Evolutionary conservation across 92 coral and sea anemone genomes (phyloP).

Genomic region (Blastomussa wellsi): DNA sequence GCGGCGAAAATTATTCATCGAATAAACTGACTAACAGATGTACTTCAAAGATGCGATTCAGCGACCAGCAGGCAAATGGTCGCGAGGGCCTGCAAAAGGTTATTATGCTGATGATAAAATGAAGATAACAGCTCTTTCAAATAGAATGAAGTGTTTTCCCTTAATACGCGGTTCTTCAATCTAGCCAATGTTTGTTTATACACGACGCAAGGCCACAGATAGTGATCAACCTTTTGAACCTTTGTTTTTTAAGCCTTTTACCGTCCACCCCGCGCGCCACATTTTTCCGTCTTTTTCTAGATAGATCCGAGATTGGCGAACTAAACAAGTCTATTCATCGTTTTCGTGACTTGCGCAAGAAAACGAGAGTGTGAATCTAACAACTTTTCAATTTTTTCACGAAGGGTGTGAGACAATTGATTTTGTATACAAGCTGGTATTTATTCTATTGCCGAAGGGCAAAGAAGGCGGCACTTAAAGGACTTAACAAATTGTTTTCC

Average conservation of each 20-base stretch:
- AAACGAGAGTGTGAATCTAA: background rate
- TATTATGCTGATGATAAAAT: slow-evolving; percentile 32
- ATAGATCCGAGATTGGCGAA: slow-evolving; percentile 34
- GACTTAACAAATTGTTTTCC: slow-evolving; percentile 4
- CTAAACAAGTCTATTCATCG: background rate
- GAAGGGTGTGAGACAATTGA: background rate
- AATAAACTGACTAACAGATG: slow-evolving; percentile 24
- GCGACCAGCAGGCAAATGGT: slow-evolving; percentile 22
- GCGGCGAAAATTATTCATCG: slow-evolving; percentile 20
- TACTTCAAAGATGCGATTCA: slow-evolving; percentile 15
- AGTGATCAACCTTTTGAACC: slow-evolving; percentile 73
- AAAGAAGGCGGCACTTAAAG: slow-evolving; percentile 14
- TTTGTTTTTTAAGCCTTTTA: slow-evolving; percentile 58
- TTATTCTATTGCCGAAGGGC: slow-evolving; percentile 39
- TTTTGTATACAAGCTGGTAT: slow-evolving; percentile 24
- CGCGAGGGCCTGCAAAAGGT: background rate
- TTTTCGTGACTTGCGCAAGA: slow-evolving; percentile 16
- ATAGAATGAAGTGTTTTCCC: slow-evolving; percentile 40
- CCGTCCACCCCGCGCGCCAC: slow-evolving; percentile 37
- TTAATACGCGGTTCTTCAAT: slow-evolving; percentile 43
- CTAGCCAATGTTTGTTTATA: slow-evolving; percentile 41
- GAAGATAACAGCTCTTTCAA: slow-evolving; percentile 50
- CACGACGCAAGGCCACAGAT: slow-evolving; percentile 37
- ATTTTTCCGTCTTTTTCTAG: slow-evolving; percentile 40
- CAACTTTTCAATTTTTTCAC: background rate